Evolutionary conservation across 2,113 vertebrate genomes (phyloP).

Genomic region (Actinemys pallida): DNA sequence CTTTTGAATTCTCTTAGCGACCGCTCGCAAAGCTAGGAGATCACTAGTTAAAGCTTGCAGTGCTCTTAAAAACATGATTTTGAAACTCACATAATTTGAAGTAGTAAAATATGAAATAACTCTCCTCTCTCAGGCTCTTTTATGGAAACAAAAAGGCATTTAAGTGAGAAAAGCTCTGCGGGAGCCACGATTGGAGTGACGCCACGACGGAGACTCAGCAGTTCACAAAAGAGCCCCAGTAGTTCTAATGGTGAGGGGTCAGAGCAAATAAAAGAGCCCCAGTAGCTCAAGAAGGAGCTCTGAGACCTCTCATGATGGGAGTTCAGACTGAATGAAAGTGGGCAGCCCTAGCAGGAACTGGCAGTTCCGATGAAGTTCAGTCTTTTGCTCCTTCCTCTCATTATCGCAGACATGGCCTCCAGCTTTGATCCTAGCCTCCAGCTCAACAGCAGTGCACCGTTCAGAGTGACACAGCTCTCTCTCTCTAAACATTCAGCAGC

Average conservation of each 20-base stretch:
- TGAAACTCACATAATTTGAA: neutral
- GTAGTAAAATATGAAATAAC: neutral
- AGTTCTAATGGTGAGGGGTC: neutral
- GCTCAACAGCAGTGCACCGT: neutral
- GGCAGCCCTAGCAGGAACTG: neutral
- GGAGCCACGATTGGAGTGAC: neutral
- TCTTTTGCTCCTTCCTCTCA: neutral
- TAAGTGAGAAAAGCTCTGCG: neutral
- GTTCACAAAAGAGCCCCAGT: neutral
- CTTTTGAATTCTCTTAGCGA: neutral
- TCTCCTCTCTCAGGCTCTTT: neutral
- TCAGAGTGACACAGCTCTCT: neutral
- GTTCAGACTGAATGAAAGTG: neutral
- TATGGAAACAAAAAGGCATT: neutral
- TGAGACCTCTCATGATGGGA: accelerated
- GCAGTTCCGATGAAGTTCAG: neutral
- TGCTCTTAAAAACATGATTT: neutral
- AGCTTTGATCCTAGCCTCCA: neutral
- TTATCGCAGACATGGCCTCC: neutral
- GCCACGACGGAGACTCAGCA: neutral
- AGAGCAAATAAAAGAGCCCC: neutral
- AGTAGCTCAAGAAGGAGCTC: neutral
- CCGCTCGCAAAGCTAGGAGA: neutral
- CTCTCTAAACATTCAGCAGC: neutral
- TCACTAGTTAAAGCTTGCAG: neutral